Base-by-base conservation (phyloP, 2,113 vertebrate genomes). In the Apeltes quadracus region DNA sequence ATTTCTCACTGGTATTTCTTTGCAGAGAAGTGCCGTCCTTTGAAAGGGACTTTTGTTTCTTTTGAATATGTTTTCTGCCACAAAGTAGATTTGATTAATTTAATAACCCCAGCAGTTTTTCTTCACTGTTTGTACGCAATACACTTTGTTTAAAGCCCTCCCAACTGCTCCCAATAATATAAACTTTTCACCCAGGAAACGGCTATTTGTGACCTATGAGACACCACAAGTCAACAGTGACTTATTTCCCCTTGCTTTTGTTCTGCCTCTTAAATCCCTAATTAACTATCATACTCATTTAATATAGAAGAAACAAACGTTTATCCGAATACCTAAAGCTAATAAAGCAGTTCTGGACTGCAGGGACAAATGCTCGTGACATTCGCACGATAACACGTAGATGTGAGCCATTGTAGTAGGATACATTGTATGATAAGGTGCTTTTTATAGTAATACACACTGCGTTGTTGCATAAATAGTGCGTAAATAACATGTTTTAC, bases 1-100 rank as follows among this genome's bases (percentile, higher is more conserved):
- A 50, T 15, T 25, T 72, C 43, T 70, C 48, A 74, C 46, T 56
- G 57, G 23, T 74, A 53, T 61, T 36, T 61, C 15, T 75, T 25
- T 54, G 12, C 0, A 44, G 57, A 29, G 81, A 83, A 72, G 6
- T 20, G 14, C 11, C 34, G 18, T 32, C 75, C 23, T 58, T 69
- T 53, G 2, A 18, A 4, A 39, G 34, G 38, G 2, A 36, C 7
- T n/a, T 27, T 39, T 7, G 27, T 39, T 71, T 39, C 41, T 13
- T 16, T 50, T 61, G 6, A 27, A 36, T 39, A 27, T 3, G 0
- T 51, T 38, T 48, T 18, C 18, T 59, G n/a, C 29, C 10, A 32
- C 51, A 22, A 5, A 43, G 22, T 12, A 67, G 20, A 59, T 23
- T 0, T n/a, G 3, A 57, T n/a, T 13, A 36, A 58, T 63, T 41